Evolutionary conservation across 2,888 invertebrate species (phyloP).

Genomic region (Lasiommata megera): DNA sequence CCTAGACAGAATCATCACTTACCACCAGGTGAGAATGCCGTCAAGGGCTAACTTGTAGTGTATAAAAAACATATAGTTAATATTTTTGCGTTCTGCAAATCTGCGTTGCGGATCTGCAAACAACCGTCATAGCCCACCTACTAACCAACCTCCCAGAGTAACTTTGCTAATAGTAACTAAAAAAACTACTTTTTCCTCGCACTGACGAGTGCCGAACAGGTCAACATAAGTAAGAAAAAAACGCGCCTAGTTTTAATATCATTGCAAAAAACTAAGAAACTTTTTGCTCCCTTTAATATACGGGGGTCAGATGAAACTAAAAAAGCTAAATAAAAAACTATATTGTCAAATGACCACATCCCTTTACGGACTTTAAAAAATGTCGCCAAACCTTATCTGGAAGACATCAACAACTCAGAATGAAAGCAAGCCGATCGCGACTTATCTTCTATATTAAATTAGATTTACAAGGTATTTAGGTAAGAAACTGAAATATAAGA

Average conservation of each 20-base stretch:
- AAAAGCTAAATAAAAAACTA: slow-evolving; percentile 18
- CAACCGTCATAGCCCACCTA: no score
- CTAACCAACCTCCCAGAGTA: no score
- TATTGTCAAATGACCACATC: slow-evolving; percentile 32
- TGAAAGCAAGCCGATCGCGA: slow-evolving; percentile 42
- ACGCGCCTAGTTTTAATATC: not conserved
- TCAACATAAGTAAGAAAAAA: not conserved
- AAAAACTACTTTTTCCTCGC: no score
- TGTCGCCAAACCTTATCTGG: slow-evolving; percentile 48
- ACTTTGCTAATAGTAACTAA: no score
- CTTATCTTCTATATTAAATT: slow-evolving; percentile 39
- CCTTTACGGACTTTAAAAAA: slow-evolving; percentile 28
- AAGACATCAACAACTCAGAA: slow-evolving; percentile 44
- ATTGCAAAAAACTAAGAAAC: not conserved
- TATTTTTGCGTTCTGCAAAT: no score
- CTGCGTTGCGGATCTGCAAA: no score
- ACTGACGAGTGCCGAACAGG: no score
- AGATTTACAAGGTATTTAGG: slow-evolving; percentile 60
- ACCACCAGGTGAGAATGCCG: no score
- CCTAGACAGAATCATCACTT: no score
- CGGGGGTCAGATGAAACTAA: slow-evolving; percentile 2
- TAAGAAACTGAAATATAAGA: slow-evolving; percentile 35
- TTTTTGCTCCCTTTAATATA: slow-evolving; percentile 1
- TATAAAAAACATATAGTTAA: no score
- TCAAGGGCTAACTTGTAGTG: no score